A percentile compares a stretch with the other conserved stretches of the same genome.
These are phyloP conservation scores for Tauraco erythrolophus DNA, from an alignment of 2,113 vertebrate genomes.

Conservation along the genomic window DNA sequence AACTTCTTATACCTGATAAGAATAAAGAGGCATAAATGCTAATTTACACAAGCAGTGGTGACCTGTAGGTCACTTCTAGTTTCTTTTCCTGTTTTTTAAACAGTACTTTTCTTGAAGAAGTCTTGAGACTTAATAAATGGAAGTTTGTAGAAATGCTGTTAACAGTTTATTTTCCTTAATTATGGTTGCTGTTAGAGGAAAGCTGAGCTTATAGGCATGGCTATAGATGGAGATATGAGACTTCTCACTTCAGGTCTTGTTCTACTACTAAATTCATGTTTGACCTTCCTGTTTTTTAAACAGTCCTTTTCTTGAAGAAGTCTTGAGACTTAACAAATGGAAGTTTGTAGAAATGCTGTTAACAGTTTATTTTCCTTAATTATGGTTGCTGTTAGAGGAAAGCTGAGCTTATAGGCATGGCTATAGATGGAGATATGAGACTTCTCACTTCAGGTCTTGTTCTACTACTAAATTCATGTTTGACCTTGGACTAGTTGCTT, in stretches of 20 bases:
- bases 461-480: not conserved
- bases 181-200: not conserved
- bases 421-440: not conserved
- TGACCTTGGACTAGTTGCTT: not conserved
- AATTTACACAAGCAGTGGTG: not conserved
- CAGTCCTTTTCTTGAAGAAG: not conserved
- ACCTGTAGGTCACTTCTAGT: not conserved
- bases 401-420: not conserved
- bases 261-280: not conserved
- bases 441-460: not conserved
- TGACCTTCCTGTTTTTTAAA: not conserved
- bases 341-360: not conserved
- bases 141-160: not conserved
- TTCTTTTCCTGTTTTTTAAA: not conserved
- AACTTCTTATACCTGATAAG: not conserved
- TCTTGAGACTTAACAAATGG: not conserved
- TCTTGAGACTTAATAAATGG: not conserved
- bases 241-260: not conserved
- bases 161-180: not conserved
- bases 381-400: not conserved
- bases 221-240: not conserved
- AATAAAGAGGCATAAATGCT: not conserved
- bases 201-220: not conserved
- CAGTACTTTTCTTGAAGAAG: not conserved
- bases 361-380: not conserved